Evolutionary conservation across 2,888 invertebrate species (phyloP), one percentile per base, ranked within the genome.

Genomic region (Caenorhabditis becei): DNA sequence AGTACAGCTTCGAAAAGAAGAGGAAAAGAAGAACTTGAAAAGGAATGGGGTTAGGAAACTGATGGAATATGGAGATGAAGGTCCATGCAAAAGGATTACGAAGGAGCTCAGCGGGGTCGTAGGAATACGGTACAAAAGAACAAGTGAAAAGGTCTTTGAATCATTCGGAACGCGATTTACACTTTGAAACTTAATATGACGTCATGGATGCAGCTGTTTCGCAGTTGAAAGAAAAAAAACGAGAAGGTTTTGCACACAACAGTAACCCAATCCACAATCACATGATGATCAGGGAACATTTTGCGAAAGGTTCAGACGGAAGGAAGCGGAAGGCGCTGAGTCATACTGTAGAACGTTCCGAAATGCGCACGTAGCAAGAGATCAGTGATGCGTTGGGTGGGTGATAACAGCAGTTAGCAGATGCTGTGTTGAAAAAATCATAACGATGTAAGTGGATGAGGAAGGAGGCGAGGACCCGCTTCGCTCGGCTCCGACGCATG

Each of bases 381-480:
- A 62, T 71, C 62, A 71, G 20, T 71, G 71, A 51, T 71, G 53
- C 35, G 32, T 49, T 37, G 70, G 51, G 61, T 62, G 62, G 32
- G 61, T 71, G 53, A 44, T 53, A 62, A 62, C 41, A 72, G 61
- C 54, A 53, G 54, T 28, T 47, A n/a, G 18, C 47, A 4, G 66
- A 37, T 37, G 65, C 26, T 67, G 37, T 63, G 63, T 61, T 51
- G 49, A 74, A 75, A 72, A 62, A 75, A 75, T 75, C 75, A 75
- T 75, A 75, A 75, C 75, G 75, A 66, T 75, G 75, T 66, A 66
- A 66, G 71, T 66, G 75, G 66, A 61, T 59, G 66, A 74, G 51
- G 62, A 26, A 62, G 61, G 61, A 32, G 74, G 16, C 23, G 26
- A 28, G 41, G 63, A 61, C 49, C 51, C 71, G 53, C 53, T 53